These are phyloP conservation scores for Polyodon spathula DNA, from an alignment of 2,113 vertebrate species.

Conservation along the genomic window DNA sequence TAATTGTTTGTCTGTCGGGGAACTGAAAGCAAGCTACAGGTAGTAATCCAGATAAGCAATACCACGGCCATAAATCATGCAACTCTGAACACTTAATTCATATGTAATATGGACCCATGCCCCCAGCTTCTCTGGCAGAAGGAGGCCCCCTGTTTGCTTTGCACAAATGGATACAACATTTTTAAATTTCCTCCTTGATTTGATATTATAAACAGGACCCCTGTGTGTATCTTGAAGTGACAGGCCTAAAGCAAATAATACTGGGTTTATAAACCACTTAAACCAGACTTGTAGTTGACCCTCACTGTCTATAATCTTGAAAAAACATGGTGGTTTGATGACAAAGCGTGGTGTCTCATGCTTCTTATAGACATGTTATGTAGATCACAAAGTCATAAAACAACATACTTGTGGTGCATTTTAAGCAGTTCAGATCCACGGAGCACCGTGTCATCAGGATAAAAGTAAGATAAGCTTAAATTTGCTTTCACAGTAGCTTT, in stretches of 20 bases:
- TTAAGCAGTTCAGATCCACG: too few relatives aligned
- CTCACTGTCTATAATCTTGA: constrained; percentile 16
- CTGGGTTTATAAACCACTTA: constrained; percentile 48
- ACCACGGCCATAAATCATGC: too few relatives aligned
- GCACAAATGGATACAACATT: constrained; percentile 27
- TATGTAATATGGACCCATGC: background rate
- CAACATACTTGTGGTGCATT: too few relatives aligned
- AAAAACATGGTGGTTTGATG: constrained; percentile 29
- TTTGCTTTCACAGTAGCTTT: too few relatives aligned
- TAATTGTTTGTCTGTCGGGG: too few relatives aligned
- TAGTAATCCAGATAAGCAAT: too few relatives aligned
- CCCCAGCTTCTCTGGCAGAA: too few relatives aligned
- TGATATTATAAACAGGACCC: constrained; percentile 51
- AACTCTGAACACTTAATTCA: background rate
- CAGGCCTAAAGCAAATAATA: background rate
- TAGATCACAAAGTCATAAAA: constrained; percentile 41
- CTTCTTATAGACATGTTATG: constrained; percentile 42
- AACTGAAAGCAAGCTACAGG: too few relatives aligned
- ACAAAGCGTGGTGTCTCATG: constrained; percentile 37
- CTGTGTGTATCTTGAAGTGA: constrained; percentile 33
- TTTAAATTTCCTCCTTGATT: constrained; percentile 25
- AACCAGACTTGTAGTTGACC: constrained; percentile 47
- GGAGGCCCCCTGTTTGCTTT: constrained; percentile 29
- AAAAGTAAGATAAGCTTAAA: too few relatives aligned
- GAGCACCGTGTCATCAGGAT: too few relatives aligned